A percentile compares a stretch with the other conserved stretches of the same genome.
phyloP scores from a whole-genome alignment of 2,113 vertebrate species.

The Tragelaphus strepsiceros region DNA sequence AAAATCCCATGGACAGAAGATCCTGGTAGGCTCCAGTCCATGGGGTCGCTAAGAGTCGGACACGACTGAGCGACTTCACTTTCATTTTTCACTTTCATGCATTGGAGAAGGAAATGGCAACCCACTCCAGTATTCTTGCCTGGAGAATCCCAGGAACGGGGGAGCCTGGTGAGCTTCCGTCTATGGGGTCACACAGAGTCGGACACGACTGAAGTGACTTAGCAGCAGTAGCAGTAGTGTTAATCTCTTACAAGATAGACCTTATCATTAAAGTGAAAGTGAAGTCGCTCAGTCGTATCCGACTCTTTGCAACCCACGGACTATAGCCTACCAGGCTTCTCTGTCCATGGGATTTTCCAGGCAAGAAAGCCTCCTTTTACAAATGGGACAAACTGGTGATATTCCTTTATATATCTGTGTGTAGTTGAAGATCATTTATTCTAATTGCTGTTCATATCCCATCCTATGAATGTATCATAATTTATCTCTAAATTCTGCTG shows the following conservation, averaged over 20 bases:
- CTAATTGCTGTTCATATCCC: not conserved
- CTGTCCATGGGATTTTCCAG: not conserved
- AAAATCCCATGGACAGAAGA: no score
- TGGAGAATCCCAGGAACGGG: no score
- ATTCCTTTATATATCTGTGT: not conserved
- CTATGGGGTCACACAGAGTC: no score
- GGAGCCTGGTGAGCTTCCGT: no score
- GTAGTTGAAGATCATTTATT: not conserved
- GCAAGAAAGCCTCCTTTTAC: not conserved
- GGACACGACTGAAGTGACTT: no score
- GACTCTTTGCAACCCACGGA: not conserved
- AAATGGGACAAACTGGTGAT: not conserved
- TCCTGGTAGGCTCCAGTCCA: no score
- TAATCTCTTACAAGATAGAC: not conserved
- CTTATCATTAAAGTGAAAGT: not conserved
- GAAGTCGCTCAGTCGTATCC: not conserved
- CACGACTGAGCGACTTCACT: no score
- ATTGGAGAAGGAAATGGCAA: no score
- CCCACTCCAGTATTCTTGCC: no score
- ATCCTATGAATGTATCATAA: not conserved
- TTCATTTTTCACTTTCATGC: no score
- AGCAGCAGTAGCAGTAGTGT: no score
- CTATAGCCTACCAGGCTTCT: not conserved
- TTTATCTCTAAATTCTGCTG: not conserved
- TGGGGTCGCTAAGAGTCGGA: no score